Evolutionary conservation across 1,140 invertebrate genomes (phyloP), one percentile per base, ranked within the genome.

Genomic region (Lucilia sericata): DNA sequence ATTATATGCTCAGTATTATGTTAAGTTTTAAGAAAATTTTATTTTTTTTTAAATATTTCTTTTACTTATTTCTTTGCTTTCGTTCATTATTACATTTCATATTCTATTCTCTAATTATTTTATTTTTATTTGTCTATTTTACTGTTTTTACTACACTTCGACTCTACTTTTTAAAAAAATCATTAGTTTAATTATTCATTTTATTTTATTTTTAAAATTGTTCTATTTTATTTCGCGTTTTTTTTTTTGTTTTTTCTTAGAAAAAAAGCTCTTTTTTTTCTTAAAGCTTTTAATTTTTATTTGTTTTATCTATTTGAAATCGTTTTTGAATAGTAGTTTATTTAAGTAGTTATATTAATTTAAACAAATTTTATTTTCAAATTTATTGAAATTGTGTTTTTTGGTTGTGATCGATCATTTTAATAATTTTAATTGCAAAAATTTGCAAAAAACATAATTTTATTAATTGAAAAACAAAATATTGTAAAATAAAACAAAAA

Each of bases 401-500:
- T 51, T 30, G 25, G 19, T 80, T 80, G 76, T 80, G 76, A 80
- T 80, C 76, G 76, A 80, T 51, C 25, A 30, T 30, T 30, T 30
- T 30, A 80, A 49, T 80, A 80, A 30, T 76, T 42, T 76, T 76
- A 55, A 10, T 55, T 13, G 25, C 25, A 30, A 3, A 30, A 30
- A 30, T 30, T n/a, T 30, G 25, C 51, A 55, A 12, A 55, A 21
- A 21, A 70, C 21, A 70, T 70, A 70, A 10, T 70, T 70, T 70
- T 70, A 70, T 70, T 70, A 70, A 70, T 9, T 74, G 70, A 74
- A 76, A 42, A 84, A 84, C 9, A 14, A 55, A 55, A 4, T 55
- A 5, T 88, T 88, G 88, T 88, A 88, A 86, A 88, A 87, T 88
- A 55, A 21, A 42, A 42, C 42, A 42, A 7, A 42, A 7, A 42